Conservation (phyloP, 2,888 invertebrate species). For the Gasteruption jaculator region DNA sequence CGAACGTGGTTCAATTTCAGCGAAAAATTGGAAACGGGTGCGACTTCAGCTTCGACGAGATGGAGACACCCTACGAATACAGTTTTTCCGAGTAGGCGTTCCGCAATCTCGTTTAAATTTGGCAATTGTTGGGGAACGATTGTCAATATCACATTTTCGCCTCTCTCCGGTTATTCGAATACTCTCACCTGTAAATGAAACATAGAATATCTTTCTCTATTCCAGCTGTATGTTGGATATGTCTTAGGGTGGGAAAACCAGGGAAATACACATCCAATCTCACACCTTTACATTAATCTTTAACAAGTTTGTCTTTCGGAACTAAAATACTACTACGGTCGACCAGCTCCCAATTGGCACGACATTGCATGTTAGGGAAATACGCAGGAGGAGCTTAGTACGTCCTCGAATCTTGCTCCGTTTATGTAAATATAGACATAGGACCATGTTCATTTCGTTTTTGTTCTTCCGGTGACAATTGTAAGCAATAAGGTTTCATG, state of each 20-base stretch:
- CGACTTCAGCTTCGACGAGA: constrained; percentile 73
- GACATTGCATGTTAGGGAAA: constrained; percentile 58
- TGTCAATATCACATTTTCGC: too few relatives aligned
- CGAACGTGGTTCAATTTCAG: constrained; percentile 18
- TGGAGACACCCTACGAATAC: constrained; percentile 91
- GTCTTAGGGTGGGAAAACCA: constrained; percentile 86
- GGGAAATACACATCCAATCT: constrained; percentile 68
- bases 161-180: too few relatives aligned
- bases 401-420: constrained; percentile 58
- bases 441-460: constrained; percentile 80
- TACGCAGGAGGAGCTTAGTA: constrained; percentile 58
- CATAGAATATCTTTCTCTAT: too few relatives aligned
- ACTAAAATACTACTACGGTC: constrained; percentile 58
- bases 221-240: constrained; percentile 72
- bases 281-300: constrained; percentile 67
- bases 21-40: constrained; percentile 61
- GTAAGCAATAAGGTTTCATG: constrained; percentile 65
- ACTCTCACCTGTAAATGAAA: too few relatives aligned
- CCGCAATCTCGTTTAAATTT: constrained; percentile 56
- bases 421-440: constrained; percentile 74
- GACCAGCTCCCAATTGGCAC: constrained; percentile 54
- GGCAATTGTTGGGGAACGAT: constrained; percentile 54
- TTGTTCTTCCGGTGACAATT: constrained; percentile 66
- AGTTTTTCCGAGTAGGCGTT: constrained; percentile 64
- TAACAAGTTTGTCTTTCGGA: constrained; percentile 56